phyloP scores from a whole-genome alignment of 2,888 invertebrate species.

The Neoitamus cyanurus region DNA sequence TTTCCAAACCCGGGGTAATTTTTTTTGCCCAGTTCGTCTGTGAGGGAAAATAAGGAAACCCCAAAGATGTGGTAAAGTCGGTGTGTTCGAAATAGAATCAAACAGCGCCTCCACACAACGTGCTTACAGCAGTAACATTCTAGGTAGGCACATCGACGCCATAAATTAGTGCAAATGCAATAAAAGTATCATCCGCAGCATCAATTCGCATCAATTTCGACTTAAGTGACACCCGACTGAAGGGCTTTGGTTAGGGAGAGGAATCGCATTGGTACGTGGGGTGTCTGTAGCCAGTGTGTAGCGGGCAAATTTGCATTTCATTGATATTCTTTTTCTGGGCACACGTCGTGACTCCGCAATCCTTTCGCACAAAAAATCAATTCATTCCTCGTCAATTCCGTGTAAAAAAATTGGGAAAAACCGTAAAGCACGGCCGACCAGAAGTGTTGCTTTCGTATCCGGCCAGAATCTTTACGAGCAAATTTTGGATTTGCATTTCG shows the following conservation, averaged over 20 bases:
- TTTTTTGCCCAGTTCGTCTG: no score
- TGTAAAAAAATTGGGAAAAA: not conserved
- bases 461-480: conserved; percentile 9
- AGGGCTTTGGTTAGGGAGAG: not conserved
- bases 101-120: not conserved
- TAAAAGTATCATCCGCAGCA: conserved; percentile 6
- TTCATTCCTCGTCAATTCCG: conserved; percentile 29
- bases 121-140: not conserved
- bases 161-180: conserved; percentile 8
- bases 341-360: conserved; percentile 35
- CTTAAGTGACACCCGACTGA: conserved; percentile 2
- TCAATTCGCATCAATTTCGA: conserved; percentile 7
- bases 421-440: not conserved
- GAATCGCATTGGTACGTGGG: not conserved
- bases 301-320: conserved; percentile 30
- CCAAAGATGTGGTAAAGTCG: no score
- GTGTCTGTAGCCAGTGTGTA: not conserved
- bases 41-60: no score
- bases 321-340: conserved; percentile 28
- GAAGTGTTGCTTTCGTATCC: conserved; percentile 4
- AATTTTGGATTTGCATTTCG: conserved; percentile 16
- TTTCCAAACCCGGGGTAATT: no score
- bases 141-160: not conserved
- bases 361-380: conserved; percentile 7
- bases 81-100: not conserved